A percentile compares a stretch with the other conserved stretches of the same genome.
Conservation (phyloP, 2,797 vertebrate species). For the Moxostoma hubbsi region DNA sequence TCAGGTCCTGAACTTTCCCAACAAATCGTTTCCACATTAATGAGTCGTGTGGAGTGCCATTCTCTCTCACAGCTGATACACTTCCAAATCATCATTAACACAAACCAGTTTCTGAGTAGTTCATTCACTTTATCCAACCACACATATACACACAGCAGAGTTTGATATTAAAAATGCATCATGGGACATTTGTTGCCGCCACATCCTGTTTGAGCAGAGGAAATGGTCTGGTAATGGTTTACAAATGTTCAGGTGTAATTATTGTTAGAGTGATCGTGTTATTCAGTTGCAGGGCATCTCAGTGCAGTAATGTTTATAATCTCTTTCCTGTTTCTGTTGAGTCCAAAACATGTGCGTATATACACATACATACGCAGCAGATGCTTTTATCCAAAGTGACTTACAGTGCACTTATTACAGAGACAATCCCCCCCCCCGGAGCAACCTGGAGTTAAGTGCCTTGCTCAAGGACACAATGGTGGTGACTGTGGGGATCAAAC, state of each 20-base stretch:
- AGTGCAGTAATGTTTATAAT: slow-evolving; percentile 77
- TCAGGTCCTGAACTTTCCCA: slow-evolving; percentile 34
- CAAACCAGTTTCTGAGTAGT: slow-evolving; percentile 4
- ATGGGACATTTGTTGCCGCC: slow-evolving; percentile 45
- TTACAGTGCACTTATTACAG: no score
- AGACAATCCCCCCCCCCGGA: no score
- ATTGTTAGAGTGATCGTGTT: slow-evolving; percentile 80
- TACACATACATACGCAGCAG: no score
- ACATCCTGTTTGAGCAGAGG: slow-evolving; percentile 44
- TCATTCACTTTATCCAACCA: slow-evolving; percentile 9
- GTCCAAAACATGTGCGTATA: slow-evolving; percentile 51
- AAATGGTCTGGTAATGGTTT: slow-evolving; percentile 63
- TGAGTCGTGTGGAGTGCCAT: not conserved
- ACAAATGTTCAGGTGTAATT: slow-evolving; percentile 84
- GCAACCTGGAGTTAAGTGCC: no score
- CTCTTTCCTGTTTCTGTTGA: slow-evolving; percentile 69
- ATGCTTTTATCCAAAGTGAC: no score
- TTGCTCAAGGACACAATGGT: no score
- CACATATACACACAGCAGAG: slow-evolving; percentile 4
- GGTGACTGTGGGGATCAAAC: no score
- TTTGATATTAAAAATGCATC: slow-evolving; percentile 33
- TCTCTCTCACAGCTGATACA: no score
- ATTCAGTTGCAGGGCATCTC: no score
- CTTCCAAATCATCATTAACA: no score
- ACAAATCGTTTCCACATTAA: not conserved